phyloP scores from a whole-genome alignment of 2,797 vertebrate species.

The Meda fulgida region DNA sequence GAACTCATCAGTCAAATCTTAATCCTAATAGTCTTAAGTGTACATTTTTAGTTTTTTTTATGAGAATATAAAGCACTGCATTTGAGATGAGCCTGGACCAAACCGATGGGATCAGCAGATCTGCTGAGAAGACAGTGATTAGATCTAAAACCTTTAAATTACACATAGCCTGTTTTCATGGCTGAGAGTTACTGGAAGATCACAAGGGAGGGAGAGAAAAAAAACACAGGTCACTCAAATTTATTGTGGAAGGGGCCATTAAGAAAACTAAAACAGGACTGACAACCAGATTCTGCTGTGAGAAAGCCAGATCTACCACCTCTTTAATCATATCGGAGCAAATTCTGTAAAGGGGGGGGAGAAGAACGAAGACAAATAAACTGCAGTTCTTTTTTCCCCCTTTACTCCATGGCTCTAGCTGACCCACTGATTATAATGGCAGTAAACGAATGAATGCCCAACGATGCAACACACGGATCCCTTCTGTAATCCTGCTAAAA shows the following conservation, averaged over 20 bases:
- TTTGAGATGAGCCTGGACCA: background rate
- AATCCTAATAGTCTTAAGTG: background rate
- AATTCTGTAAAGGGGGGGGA: too few species aligned
- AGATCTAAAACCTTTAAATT: conserved; percentile 2
- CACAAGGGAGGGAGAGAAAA: background rate
- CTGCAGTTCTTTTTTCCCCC: background rate
- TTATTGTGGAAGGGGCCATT: background rate
- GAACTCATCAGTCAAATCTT: background rate
- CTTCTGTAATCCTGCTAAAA: background rate
- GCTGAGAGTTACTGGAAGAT: background rate
- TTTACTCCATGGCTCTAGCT: background rate
- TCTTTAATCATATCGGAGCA: too few species aligned
- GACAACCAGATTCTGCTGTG: conserved; percentile 11
- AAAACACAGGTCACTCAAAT: background rate
- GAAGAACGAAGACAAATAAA: background rate
- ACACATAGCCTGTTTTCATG: background rate
- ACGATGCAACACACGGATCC: background rate
- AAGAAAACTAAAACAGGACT: background rate
- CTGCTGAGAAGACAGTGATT: background rate
- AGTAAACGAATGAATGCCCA: conserved; percentile 7
- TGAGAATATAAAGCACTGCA: background rate
- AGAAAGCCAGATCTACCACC: background rate
- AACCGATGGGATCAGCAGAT: background rate
- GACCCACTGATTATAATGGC: conserved; percentile 3
- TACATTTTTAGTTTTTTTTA: background rate